These are phyloP conservation scores for Rhabdomys dilectus DNA, from an alignment of 2,113 vertebrate genomes.

Conservation along the genomic window DNA sequence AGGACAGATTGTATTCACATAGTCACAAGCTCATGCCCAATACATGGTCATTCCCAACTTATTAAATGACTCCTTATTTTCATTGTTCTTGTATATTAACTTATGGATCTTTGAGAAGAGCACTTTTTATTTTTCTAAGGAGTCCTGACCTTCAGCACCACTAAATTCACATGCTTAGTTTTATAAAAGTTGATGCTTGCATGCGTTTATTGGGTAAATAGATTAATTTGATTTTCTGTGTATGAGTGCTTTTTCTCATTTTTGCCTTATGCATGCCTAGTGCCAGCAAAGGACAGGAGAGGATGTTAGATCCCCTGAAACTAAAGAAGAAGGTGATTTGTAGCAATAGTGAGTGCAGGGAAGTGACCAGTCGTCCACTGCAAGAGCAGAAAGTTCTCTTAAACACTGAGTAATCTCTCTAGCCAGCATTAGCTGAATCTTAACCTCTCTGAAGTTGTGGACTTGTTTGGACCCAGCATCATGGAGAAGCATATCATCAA, in stretches of 20 bases:
- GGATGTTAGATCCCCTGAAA: not conserved
- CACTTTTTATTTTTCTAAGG: slow-evolving; percentile 19
- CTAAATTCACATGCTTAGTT: not conserved
- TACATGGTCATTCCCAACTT: not conserved
- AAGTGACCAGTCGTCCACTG: not conserved
- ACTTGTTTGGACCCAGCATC: not conserved
- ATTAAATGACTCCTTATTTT: not conserved
- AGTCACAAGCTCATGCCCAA: not conserved
- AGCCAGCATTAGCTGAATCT: not conserved
- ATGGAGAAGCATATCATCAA: not conserved
- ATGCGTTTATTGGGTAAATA: slow-evolving; percentile 8
- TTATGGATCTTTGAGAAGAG: not conserved
- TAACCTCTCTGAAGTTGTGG: not conserved
- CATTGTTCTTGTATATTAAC: not conserved
- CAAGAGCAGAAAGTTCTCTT: not conserved
- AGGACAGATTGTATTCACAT: not conserved
- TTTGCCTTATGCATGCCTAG: not conserved
- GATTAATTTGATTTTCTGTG: not conserved
- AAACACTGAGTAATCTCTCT: not conserved
- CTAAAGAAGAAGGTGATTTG: no score
- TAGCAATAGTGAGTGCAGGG: not conserved
- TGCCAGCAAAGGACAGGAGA: not conserved
- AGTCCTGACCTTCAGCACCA: not conserved
- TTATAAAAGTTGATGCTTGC: slow-evolving; percentile 1
- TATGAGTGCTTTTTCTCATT: not conserved